A percentile compares a stretch with the other conserved stretches of the same genome.
Conservation (phyloP, 2,888 invertebrate genomes). For the Ormyrus rosae region DNA sequence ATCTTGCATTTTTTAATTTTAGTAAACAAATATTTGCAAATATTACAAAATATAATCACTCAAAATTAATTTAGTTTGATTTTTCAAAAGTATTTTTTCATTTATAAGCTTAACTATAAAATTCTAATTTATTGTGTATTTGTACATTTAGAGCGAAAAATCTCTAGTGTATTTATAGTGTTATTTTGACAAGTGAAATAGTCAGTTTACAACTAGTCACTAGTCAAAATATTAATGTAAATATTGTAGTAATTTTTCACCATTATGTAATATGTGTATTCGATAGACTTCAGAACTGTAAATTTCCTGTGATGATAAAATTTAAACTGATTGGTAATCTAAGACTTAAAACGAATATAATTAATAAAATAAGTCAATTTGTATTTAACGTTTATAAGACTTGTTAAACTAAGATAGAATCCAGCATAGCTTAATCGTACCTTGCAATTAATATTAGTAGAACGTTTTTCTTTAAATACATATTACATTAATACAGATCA, state of each 20-base stretch:
- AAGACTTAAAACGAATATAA: slow-evolving; percentile 42
- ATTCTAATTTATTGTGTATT: slow-evolving; percentile 38
- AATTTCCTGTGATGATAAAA: slow-evolving; percentile 54
- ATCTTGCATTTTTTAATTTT: slow-evolving; percentile 24
- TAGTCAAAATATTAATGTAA: slow-evolving; percentile 53
- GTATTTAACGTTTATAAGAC: slow-evolving; percentile 43
- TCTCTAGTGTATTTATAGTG: slow-evolving; percentile 48
- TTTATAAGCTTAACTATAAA: slow-evolving; percentile 31
- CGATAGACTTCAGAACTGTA: slow-evolving; percentile 32
- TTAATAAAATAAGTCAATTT: slow-evolving; percentile 48
- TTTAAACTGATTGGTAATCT: slow-evolving; percentile 43
- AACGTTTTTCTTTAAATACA: slow-evolving; percentile 51
- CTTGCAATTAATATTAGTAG: slow-evolving; percentile 53
- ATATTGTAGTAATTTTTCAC: slow-evolving; percentile 53
- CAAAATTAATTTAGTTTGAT: slow-evolving; percentile 23
- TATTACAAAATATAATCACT: slow-evolving; percentile 21
- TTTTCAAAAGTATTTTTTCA: slow-evolving; percentile 22
- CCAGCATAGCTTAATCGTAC: slow-evolving; percentile 62
- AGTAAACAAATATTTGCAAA: slow-evolving; percentile 1
- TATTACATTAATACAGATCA: slow-evolving; percentile 45
- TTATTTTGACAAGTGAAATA: slow-evolving; percentile 52
- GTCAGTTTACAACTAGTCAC: slow-evolving; percentile 27
- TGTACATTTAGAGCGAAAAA: slow-evolving; percentile 43
- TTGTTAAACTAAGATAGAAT: slow-evolving; percentile 46
- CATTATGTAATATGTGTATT: slow-evolving; percentile 41